Percentiles rank a stretch among this genome's conserved stretches.
Evolutionary conservation across 2,113 vertebrate genomes (phyloP).

Genomic region (Chloropsis hardwickii): DNA sequence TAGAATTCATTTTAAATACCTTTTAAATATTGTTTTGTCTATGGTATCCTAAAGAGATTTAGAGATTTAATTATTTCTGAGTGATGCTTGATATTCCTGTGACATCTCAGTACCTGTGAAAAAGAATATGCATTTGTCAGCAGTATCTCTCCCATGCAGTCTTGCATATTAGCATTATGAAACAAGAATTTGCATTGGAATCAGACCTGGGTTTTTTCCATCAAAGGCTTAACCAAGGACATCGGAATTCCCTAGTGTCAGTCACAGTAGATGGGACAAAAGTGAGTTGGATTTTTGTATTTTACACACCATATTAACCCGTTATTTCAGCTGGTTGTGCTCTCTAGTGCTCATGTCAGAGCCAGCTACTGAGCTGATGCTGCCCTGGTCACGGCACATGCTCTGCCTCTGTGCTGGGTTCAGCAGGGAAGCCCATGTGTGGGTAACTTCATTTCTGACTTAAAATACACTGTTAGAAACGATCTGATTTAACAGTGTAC

Average conservation of each 20-base stretch:
- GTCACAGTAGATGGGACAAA: neutral
- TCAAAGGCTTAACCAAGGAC: neutral
- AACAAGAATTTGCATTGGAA: neutral
- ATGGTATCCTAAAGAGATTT: slow-evolving; percentile 44
- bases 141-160: neutral
- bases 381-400: rapidly evolving
- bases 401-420: neutral
- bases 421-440: neutral
- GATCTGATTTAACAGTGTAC: neutral
- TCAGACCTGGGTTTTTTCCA: neutral
- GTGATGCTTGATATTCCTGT: slow-evolving; percentile 45
- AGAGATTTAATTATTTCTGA: slow-evolving; percentile 45
- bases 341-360: neutral
- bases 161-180: neutral
- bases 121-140: neutral
- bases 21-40: slow-evolving; percentile 49
- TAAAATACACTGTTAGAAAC: neutral
- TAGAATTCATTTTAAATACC: slow-evolving; percentile 32
- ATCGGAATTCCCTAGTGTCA: neutral
- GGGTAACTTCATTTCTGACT: neutral
- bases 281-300: neutral
- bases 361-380: neutral
- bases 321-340: neutral
- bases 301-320: neutral
- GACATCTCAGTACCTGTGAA: slow-evolving; percentile 28